Evolutionary conservation across 2,797 vertebrate genomes (phyloP), one percentile per base, ranked within the genome.

Genomic region (Paguma larvata): DNA sequence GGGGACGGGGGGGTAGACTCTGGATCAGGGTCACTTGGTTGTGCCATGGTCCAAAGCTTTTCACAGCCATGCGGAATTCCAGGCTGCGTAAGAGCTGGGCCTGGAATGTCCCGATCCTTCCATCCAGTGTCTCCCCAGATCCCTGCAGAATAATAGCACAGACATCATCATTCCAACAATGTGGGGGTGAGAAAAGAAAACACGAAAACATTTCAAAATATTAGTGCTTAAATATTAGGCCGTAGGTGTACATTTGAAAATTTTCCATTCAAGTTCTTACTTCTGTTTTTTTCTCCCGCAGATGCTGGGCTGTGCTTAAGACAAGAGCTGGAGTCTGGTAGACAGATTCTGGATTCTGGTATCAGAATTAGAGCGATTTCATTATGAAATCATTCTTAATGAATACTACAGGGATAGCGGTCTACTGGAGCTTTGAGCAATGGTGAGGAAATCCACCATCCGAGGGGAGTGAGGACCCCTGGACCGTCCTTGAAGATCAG

Each of bases 331-430:
- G 92, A 95, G 59, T 92, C 94, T 95, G 89, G 80, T 34, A 63
- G 73, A 96, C n/a, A n/a, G n/a, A n/a, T n/a, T n/a, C n/a, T n/a
- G n/a, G n/a, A n/a, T n/a, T n/a, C 32, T 72, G 65, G 65, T 79
- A 83, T 67, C 91, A 62, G 59, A 90, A 96, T 93, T 67, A 85
- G 72, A 97, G 73, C 75, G 88, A 94, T 89, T 95, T 89, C 80
- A 80, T 85, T 82, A 93, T n/a, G 62, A 97, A 94, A 89, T 65
- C 25, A 3, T 94, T 93, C 85, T 85, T 95, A 97, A 96, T 97
- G 88, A 95, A 91, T 72, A 94, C 38, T 51, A 34, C 14, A 51
- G 15, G 34, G 30, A 67, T 30, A 75, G 85, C 30, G 63, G 23
- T 82, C 87, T 87, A 70, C 48, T 85, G 85, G 86, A 44, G 73